A percentile compares a stretch with the other conserved stretches of the same genome.
Conservation (phyloP, 2,113 vertebrate genomes). For the Saiga tatarica region DNA sequence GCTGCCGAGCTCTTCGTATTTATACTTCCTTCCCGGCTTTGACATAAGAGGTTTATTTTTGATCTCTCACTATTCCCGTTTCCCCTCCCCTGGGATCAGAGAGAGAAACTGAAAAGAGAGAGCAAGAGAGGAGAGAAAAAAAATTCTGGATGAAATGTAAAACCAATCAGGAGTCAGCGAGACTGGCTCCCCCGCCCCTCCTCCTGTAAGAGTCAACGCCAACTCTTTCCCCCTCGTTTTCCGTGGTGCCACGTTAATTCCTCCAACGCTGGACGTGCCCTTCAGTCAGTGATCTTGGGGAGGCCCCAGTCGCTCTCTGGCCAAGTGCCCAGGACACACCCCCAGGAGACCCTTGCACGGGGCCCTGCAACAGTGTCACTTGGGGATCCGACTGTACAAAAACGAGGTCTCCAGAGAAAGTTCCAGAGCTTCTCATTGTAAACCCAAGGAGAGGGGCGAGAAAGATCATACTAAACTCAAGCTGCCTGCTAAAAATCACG, state of each 20-base stretch:
- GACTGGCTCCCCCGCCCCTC: conserved; percentile 78
- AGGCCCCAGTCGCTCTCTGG: background rate
- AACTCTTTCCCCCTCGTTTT: conserved; percentile 61
- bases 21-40: conserved; percentile 90
- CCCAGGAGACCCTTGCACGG: background rate
- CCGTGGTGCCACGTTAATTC: conserved; percentile 51
- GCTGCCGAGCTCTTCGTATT: conserved; percentile 86
- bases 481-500: background rate
- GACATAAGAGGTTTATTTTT: conserved; percentile 94
- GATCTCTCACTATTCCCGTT: conserved; percentile 88
- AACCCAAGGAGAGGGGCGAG: background rate
- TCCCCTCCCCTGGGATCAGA: conserved; percentile 89
- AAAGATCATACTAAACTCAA: background rate
- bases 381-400: background rate
- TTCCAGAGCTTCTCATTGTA: conserved; percentile 1
- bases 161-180: conserved; percentile 86
- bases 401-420: background rate
- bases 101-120: conserved; percentile 67
- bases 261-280: background rate
- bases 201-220: conserved; percentile 78
- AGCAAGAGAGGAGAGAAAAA: conserved; percentile 64
- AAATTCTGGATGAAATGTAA: conserved; percentile 84
- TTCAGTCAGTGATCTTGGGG: background rate
- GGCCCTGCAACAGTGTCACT: background rate
- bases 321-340: background rate